A percentile compares a stretch with the other conserved stretches of the same genome.
Evolutionary conservation across 2,797 vertebrate genomes (phyloP).

Genomic region (Squalus acanthias): DNA sequence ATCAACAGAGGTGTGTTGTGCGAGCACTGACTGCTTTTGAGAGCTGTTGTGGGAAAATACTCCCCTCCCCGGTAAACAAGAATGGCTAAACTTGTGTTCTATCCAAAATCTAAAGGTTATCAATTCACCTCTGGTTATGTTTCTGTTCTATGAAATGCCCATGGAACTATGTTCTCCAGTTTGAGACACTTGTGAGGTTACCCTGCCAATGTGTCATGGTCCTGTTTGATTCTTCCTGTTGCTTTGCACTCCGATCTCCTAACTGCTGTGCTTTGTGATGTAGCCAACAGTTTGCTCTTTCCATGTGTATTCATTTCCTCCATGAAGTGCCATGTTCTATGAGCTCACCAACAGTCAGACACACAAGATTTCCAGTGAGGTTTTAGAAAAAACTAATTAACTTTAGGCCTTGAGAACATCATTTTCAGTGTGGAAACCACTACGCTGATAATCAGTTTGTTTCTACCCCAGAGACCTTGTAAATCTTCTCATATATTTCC

Average conservation of each 20-base stretch:
- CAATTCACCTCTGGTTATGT: background rate
- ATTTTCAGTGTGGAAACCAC: background rate
- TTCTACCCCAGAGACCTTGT: slow-evolving; percentile 1
- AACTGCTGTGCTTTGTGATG: too few relatives aligned
- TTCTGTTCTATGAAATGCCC: background rate
- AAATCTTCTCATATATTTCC: background rate
- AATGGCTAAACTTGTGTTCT: too few relatives aligned
- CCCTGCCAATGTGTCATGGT: background rate
- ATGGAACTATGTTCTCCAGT: background rate
- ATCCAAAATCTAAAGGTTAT: background rate
- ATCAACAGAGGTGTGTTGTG: background rate
- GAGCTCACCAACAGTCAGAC: slow-evolving; percentile 39
- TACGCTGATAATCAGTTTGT: background rate
- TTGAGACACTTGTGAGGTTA: background rate
- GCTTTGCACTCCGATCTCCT: background rate
- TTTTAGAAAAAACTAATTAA: slow-evolving; percentile 41
- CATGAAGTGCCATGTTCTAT: background rate
- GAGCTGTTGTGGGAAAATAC: background rate
- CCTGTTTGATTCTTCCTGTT: background rate
- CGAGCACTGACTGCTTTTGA: background rate
- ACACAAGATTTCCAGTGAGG: slow-evolving; percentile 41
- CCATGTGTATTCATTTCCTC: background rate
- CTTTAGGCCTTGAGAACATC: slow-evolving; percentile 38
- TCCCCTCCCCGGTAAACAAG: background rate
- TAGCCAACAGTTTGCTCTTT: slow-evolving; percentile 2